Evolutionary conservation across 1,140 invertebrate genomes (phyloP).

Genomic region (Maconellicoccus hirsutus): DNA sequence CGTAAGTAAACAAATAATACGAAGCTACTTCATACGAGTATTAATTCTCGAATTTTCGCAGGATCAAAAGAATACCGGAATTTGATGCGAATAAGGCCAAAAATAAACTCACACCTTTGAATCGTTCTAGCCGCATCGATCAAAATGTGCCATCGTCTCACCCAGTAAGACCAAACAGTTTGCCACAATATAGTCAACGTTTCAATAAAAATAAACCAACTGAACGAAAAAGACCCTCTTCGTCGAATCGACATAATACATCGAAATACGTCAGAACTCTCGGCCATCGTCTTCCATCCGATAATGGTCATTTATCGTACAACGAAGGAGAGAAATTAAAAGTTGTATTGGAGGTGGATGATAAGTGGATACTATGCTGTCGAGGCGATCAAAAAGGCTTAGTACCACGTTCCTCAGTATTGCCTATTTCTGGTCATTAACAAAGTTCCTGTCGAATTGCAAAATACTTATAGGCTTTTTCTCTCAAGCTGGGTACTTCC

Average conservation of each 20-base stretch:
- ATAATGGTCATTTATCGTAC: conserved; percentile 65
- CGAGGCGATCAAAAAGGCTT: conserved; percentile 64
- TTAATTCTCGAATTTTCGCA: background rate
- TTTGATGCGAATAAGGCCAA: background rate
- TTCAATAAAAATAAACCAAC: conserved; percentile 25
- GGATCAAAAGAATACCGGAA: background rate
- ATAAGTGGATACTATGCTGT: conserved; percentile 62
- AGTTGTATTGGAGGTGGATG: conserved; percentile 62
- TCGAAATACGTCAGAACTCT: conserved; percentile 50
- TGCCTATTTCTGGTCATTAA: conserved; percentile 32
- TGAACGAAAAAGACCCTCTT: conserved; percentile 26
- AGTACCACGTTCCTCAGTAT: conserved; percentile 58
- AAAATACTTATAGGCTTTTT: background rate
- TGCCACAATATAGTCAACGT: conserved; percentile 29
- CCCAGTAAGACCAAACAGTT: conserved; percentile 30
- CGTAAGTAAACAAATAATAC: conserved; percentile 35
- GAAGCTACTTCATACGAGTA: background rate
- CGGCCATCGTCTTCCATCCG: conserved; percentile 56
- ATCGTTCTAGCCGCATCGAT: conserved; percentile 44
- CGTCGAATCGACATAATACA: conserved; percentile 20
- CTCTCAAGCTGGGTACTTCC: background rate
- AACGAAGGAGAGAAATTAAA: conserved; percentile 60
- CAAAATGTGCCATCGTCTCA: conserved; percentile 32
- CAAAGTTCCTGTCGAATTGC: background rate
- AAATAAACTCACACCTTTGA: background rate